Conservation (phyloP, 2,797 vertebrate genomes). For the Gobio occitaniae region DNA sequence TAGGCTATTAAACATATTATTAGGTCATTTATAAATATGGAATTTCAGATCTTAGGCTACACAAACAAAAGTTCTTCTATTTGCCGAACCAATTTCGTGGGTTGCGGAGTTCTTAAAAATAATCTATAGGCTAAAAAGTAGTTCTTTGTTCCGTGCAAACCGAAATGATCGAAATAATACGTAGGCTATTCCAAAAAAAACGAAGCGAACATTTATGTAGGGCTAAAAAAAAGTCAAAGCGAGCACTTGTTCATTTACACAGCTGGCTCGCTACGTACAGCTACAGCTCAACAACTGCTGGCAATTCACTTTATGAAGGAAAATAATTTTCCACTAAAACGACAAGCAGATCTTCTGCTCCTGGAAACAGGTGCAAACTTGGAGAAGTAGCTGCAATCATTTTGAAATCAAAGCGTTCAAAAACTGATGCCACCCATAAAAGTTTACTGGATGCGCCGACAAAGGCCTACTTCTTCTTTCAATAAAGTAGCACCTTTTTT, state of each 20-base stretch:
- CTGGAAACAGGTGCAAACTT: constrained; percentile 42
- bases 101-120: background rate
- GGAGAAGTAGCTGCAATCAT: background rate
- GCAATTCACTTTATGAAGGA: constrained; percentile 20
- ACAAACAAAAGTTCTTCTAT: background rate
- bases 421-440: background rate
- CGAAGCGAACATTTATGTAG: background rate
- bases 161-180: background rate
- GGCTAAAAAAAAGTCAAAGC: background rate
- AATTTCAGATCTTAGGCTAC: background rate
- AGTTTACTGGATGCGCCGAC: background rate
- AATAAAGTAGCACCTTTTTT: background rate
- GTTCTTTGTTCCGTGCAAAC: background rate
- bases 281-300: constrained; percentile 7
- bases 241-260: constrained; percentile 27
- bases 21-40: background rate
- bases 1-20: no score
- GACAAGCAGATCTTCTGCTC: constrained; percentile 72
- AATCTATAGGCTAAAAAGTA: background rate
- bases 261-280: background rate
- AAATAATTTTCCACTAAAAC: constrained; percentile 30
- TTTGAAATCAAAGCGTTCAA: background rate
- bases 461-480: background rate
- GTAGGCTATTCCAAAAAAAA: background rate
- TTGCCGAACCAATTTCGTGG: background rate